Base-by-base conservation (phyloP, 2,797 vertebrate species). In the Pseudotriccus pelzelni region DNA sequence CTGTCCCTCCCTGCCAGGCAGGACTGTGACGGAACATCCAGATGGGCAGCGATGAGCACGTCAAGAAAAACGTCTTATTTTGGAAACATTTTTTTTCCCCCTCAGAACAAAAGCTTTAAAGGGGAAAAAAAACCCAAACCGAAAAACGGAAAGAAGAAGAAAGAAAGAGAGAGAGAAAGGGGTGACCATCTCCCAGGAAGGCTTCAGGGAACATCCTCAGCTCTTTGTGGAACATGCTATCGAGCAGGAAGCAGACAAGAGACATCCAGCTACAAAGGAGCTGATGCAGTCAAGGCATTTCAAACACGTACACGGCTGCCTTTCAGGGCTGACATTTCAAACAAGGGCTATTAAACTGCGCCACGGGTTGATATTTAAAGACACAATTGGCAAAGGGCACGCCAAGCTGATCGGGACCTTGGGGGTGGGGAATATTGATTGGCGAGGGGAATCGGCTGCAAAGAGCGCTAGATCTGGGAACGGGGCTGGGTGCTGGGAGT, bases 1-100 rank as follows among this genome's bases (percentile, higher is more conserved):
- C 97, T 96, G 76, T 64, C 81, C 75, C 93, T 44, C 78, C 66
- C 46, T 28, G 52, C 56, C 89, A 84, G 82, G 91, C 93, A 62
- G 89, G 85, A 83, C 90, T 27, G 41, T 15, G 97, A 97, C 75
- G 95, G 98, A 98, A 98, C 98, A 98, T 97, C 90, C 67, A 98
- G 97, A 97, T 1, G 2, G 56, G 74, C 55, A n/a, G 34, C 68
- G 28, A 8, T 4, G 34, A 75, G 79, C 62, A 68, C 15, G 12
- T 77, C 67, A 73, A 72, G 80, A 80, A 88, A 78, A 76, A 93
- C 0, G 1, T 43, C 66, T 90, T 85, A 55, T 80, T 88, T 92
- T 77, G 86, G 91, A 94, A 94, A 95, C 89, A 62, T 41, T 85
- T 86, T 85, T 86, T 37, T 8, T 23, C 74, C 63, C 63, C 67